Base-by-base conservation (phyloP, 2,113 vertebrate genomes). In the Sylvietta virens region DNA sequence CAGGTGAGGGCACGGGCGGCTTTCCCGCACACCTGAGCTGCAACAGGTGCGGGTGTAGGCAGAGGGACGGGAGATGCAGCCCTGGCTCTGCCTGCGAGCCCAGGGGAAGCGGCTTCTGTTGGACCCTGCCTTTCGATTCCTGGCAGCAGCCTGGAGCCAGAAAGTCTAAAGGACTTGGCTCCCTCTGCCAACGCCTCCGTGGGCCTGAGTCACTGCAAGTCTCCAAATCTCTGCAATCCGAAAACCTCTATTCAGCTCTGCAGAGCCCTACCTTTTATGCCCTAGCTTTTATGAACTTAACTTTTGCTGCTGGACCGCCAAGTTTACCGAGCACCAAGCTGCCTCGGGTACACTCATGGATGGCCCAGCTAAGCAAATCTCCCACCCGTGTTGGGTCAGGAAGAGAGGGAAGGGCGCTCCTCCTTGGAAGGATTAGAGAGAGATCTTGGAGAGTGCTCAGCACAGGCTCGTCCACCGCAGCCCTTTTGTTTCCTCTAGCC, bases 1-100 rank as follows among this genome's bases (percentile, higher is more conserved):
- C 19, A 0, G 79, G 48, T 1, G 14, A 16, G 60, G 78, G 42
- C 51, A 5, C 4, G 0, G 37, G 3, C 0, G 0, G 65, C 37
- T 40, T 1, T 72, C 81, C 70, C 1, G 3, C 35, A 4, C 73
- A 11, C 33, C 74, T 1, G 23, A 7, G 44, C 0, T 0, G 78
- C 73, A 33, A 74, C 53, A 62, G 15, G 79, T 45, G 76, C 40
- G 4, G 35, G 8, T 7, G 21, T 0, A 5, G 9, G 57, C 0
- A 0, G 40, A 5, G 15, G 30, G 26, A 3, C 0, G 4, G 42
- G 7, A n/a, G 26, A 7, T 1, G 18, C 76, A 12, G 47, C 31
- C 24, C 64, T 0, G 44, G 6, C 51, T 10, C 21, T 5, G 45
- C 28, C 57, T 0, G 15, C 3, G 6, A 15, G 3, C 13, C 31